Conservation (phyloP, 2,888 invertebrate species). For the Tetanocera ferruginea region DNA sequence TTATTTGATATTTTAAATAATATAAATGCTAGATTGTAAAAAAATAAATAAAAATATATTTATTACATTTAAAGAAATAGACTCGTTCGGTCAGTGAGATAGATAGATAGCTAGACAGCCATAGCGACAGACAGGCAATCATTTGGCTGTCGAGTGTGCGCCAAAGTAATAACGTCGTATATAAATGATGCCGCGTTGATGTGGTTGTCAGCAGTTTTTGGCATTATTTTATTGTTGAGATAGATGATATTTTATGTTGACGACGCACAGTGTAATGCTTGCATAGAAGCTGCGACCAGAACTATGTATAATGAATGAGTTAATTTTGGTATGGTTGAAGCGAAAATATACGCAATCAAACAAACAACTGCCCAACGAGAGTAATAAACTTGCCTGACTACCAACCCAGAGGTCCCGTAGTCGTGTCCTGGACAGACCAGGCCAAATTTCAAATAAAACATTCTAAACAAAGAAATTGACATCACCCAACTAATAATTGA, state of each 20-base stretch:
- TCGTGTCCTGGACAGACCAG: no score
- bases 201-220: slow-evolving; percentile 33
- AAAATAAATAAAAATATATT: background rate
- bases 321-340: no score
- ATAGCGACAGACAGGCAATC: slow-evolving; percentile 13
- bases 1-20: background rate
- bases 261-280: no score
- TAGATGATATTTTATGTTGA: background rate
- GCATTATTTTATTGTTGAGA: slow-evolving; percentile 7
- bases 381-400: no score
- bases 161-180: background rate
- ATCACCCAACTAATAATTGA: no score
- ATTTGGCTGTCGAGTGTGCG: background rate
- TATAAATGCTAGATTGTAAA: background rate
- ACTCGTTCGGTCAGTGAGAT: slow-evolving; percentile 31
- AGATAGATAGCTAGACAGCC: slow-evolving; percentile 19
- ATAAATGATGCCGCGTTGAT: background rate
- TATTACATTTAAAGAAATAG: background rate
- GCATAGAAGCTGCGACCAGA: no score
- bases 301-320: no score
- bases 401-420: no score
- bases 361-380: no score
- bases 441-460: no score
- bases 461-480: no score
- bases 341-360: no score